phyloP scores from a whole-genome alignment of 2,113 vertebrate species.

The Etia nguti region DNA sequence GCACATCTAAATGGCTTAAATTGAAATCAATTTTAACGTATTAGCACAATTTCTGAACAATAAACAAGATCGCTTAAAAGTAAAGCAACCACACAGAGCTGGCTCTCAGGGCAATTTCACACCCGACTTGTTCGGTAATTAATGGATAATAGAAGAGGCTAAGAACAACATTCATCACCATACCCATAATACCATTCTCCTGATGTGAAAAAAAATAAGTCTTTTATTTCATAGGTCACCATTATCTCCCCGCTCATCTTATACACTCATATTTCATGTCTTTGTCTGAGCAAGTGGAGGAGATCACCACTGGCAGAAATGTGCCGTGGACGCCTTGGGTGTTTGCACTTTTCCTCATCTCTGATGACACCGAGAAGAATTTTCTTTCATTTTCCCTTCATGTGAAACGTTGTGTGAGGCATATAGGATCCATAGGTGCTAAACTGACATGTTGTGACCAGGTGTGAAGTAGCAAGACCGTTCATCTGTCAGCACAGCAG shows the following conservation, averaged over 20 bases:
- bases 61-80: conserved; percentile 23
- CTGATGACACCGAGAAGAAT: neutral
- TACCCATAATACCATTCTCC: conserved; percentile 10
- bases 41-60: neutral
- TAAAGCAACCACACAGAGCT: neutral
- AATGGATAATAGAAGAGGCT: conserved; percentile 35
- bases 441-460: conserved; percentile 43
- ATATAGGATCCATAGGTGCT: neutral
- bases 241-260: neutral
- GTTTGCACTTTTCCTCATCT: neutral
- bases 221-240: conserved; percentile 12
- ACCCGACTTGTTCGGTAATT: conserved; percentile 34
- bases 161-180: conserved; percentile 41
- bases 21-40: neutral
- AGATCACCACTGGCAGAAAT: neutral
- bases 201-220: neutral
- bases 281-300: neutral
- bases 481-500: conserved; percentile 10
- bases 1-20: neutral
- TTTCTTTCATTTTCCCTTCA: neutral
- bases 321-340: neutral
- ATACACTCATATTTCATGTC: neutral
- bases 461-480: conserved; percentile 23
- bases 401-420: neutral
- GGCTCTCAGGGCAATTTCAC: conserved; percentile 42